Conservation (phyloP, 2,888 invertebrate species). For the Eilema depressum region DNA sequence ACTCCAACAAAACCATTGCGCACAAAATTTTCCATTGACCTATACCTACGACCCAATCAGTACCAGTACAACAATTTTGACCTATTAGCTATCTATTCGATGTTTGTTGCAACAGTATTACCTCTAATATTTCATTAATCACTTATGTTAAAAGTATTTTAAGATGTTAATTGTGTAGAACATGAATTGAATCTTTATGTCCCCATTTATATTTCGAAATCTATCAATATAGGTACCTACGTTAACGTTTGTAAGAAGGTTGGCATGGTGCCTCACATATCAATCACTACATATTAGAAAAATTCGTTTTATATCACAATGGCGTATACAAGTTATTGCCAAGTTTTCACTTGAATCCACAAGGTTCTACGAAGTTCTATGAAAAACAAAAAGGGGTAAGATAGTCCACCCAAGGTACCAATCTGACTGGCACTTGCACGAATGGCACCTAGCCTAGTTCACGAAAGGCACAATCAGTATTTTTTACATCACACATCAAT, state of each 20-base stretch:
- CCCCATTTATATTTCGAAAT: not conserved
- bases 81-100: not conserved
- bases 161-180: not conserved
- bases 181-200: slow-evolving; percentile 10
- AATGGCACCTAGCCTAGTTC: too few relatives aligned
- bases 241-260: not conserved
- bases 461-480: too few relatives aligned
- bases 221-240: not conserved
- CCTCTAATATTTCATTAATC: not conserved
- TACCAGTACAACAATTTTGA: not conserved
- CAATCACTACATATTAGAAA: not conserved
- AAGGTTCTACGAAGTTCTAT: too few relatives aligned
- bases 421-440: too few relatives aligned
- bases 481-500: too few relatives aligned
- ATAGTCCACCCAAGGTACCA: too few relatives aligned
- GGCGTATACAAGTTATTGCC: not conserved
- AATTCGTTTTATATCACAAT: not conserved
- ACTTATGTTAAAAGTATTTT: slow-evolving; percentile 5
- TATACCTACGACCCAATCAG: not conserved
- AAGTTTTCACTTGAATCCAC: too few relatives aligned
- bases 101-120: not conserved
- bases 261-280: not conserved
- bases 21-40: not conserved
- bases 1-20: not conserved
- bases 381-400: too few relatives aligned